Evolutionary conservation across 1,140 invertebrate genomes (phyloP).

Genomic region (Sycophila sp.): DNA sequence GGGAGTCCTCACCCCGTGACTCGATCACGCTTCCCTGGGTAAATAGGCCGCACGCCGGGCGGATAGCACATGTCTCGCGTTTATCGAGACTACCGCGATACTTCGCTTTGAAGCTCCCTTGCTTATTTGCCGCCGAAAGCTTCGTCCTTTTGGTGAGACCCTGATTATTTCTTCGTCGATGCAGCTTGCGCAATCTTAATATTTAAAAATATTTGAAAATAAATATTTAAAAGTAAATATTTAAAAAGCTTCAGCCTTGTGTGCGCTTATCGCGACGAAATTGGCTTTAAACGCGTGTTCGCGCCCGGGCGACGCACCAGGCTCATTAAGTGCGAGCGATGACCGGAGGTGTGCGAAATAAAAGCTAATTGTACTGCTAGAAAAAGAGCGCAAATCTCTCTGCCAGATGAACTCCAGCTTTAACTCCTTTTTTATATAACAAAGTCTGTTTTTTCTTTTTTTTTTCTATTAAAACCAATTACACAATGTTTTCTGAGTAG

Average conservation of each 20-base stretch:
- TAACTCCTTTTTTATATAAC: conserved; percentile 19
- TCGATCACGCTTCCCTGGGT: no score
- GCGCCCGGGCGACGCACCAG: not conserved
- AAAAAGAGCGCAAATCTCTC: not conserved
- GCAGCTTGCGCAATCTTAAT: not conserved
- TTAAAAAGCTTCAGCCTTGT: no score
- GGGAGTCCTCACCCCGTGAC: no score
- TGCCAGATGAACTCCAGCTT: not conserved
- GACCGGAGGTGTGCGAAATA: not conserved
- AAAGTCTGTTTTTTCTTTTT: conserved; percentile 27
- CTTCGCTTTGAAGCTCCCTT: no score
- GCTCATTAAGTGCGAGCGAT: not conserved
- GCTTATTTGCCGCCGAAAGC: no score
- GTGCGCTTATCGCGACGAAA: no score
- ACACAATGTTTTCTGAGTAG: conserved; percentile 13
- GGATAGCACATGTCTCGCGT: no score
- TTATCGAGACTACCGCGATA: no score
- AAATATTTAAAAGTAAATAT: not conserved
- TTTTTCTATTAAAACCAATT: conserved; percentile 27
- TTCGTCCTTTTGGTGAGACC: no score
- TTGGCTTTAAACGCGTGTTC: no score
- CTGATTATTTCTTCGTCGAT: not conserved
- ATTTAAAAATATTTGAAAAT: not conserved
- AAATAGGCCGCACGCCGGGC: no score
- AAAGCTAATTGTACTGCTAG: not conserved